Conservation (phyloP, 2,888 invertebrate species). For the Clunio marinus region DNA sequence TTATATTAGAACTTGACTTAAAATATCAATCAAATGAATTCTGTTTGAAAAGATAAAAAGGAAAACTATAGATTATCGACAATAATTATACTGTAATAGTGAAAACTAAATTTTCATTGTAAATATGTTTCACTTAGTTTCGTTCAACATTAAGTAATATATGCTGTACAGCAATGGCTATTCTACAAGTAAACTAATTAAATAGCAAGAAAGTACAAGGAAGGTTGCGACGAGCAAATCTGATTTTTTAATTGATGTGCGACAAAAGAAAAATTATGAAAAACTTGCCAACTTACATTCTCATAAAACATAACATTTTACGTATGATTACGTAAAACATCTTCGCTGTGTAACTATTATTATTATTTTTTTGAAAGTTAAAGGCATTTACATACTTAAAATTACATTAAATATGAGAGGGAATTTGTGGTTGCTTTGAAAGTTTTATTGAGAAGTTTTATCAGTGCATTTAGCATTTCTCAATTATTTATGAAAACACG, state of each 20-base stretch:
- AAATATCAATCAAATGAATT: slow-evolving; percentile 24
- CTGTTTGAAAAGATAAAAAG: slow-evolving; percentile 29
- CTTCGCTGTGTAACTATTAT: background rate
- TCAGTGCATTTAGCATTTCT: too few relatives aligned
- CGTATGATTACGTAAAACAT: slow-evolving; percentile 6
- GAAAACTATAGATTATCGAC: slow-evolving; percentile 22
- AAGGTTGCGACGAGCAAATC: slow-evolving; percentile 19
- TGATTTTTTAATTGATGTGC: slow-evolving; percentile 27
- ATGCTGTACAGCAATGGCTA: slow-evolving; percentile 5
- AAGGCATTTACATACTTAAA: slow-evolving; percentile 32
- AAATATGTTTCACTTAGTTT: slow-evolving; percentile 1
- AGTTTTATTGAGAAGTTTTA: too few relatives aligned
- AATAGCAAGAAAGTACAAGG: slow-evolving; percentile 32
- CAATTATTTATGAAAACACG: too few relatives aligned
- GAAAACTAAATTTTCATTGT: slow-evolving; percentile 13
- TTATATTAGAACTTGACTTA: too few relatives aligned
- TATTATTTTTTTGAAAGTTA: background rate
- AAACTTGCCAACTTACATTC: slow-evolving; percentile 18
- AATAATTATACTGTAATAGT: slow-evolving; percentile 35
- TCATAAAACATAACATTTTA: too few relatives aligned
- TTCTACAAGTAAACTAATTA: slow-evolving; percentile 11
- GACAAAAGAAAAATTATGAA: background rate
- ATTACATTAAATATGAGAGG: background rate
- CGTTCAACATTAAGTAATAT: background rate
- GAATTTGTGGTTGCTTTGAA: background rate